These are phyloP conservation scores for Coboldia fuscipes DNA, from an alignment of 1,140 invertebrate species.

Conservation along the genomic window DNA sequence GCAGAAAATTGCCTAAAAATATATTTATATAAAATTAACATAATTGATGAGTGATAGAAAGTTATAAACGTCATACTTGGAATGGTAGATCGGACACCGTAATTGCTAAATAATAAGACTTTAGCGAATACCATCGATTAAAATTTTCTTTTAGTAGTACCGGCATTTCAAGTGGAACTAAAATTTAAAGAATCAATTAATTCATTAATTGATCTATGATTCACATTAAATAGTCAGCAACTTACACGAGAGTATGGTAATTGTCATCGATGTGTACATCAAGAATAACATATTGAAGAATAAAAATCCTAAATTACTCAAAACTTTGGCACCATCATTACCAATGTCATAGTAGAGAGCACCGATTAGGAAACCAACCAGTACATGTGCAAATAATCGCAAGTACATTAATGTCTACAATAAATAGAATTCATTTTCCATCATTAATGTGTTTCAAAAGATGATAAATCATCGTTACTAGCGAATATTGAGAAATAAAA, in stretches of 20 bases:
- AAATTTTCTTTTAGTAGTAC: slow-evolving; percentile 89
- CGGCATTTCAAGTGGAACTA: slow-evolving; percentile 87
- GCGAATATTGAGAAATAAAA: neutral
- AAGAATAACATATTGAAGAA: slow-evolving; percentile 97
- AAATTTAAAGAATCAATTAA: slow-evolving; percentile 12
- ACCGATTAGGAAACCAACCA: slow-evolving; percentile 81
- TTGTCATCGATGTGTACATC: slow-evolving; percentile 97
- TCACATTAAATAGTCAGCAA: slow-evolving; percentile 10
- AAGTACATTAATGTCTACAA: slow-evolving; percentile 85
- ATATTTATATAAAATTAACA: slow-evolving; percentile 4
- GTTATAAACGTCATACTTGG: slow-evolving; percentile 39
- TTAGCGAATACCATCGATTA: slow-evolving; percentile 93
- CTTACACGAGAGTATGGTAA: slow-evolving; percentile 91
- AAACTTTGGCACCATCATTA: slow-evolving; percentile 80
- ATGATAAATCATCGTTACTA: too few species aligned
- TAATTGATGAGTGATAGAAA: slow-evolving; percentile 1
- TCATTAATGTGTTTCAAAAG: too few species aligned
- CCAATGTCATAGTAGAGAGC: slow-evolving; percentile 84
- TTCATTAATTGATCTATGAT: neutral
- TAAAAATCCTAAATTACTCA: slow-evolving; percentile 88
- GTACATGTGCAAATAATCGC: slow-evolving; percentile 74
- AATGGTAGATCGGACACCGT: slow-evolving; percentile 91
- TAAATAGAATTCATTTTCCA: too few species aligned
- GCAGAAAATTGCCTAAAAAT: slow-evolving; percentile 62
- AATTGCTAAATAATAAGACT: slow-evolving; percentile 88